Conservation (phyloP, 2,113 vertebrate genomes). For the Thinocorus orbignyianus region DNA sequence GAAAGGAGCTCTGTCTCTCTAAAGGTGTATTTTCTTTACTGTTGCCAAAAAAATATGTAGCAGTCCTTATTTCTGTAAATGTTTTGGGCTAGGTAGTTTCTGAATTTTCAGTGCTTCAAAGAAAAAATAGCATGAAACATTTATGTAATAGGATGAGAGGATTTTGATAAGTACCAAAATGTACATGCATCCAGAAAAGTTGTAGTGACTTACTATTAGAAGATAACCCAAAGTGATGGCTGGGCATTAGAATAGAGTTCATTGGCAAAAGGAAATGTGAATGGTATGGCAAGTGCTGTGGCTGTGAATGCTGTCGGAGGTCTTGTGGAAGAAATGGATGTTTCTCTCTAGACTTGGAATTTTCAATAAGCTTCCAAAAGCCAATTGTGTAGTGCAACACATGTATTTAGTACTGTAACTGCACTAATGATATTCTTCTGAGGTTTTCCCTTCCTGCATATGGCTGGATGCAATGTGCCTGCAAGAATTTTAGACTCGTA, state of each 20-base stretch:
- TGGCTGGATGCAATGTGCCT: not conserved
- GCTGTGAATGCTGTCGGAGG: not conserved
- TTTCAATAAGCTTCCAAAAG: not conserved
- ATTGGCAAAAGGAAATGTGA: not conserved
- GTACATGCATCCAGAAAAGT: not conserved
- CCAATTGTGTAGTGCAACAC: not conserved
- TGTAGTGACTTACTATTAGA: not conserved
- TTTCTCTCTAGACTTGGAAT: not conserved
- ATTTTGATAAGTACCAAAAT: not conserved
- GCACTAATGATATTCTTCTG: not conserved
- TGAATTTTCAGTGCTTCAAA: not conserved
- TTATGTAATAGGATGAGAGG: not conserved
- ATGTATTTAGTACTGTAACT: not conserved
- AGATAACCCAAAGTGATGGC: not conserved
- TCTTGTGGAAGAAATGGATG: not conserved
- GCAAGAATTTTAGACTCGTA: not conserved
- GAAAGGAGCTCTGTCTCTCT: not conserved
- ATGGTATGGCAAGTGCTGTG: not conserved
- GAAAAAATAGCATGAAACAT: not conserved
- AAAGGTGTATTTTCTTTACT: conserved; percentile 8
- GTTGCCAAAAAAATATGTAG: not conserved
- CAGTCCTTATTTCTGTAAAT: not conserved
- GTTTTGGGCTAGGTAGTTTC: not conserved
- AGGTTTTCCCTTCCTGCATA: not conserved
- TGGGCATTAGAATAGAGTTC: not conserved